Evolutionary conservation across 2,888 invertebrate genomes (phyloP).

Genomic region (Dromius quadrimaculatus): DNA sequence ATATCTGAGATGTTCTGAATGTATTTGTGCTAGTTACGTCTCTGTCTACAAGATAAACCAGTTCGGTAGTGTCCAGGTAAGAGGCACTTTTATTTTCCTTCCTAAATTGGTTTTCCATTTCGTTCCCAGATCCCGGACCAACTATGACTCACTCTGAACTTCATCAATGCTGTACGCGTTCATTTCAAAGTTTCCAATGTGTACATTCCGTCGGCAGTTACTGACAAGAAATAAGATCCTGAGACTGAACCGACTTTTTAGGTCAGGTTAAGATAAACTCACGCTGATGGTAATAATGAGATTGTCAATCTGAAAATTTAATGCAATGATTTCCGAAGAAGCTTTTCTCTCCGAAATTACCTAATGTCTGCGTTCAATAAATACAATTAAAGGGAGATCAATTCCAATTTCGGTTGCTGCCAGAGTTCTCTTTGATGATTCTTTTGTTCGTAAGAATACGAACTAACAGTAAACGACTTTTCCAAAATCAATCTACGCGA

Average conservation of each 20-base stretch:
- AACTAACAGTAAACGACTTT: no score
- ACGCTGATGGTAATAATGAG: conserved; percentile 38
- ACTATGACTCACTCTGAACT: conserved; percentile 40
- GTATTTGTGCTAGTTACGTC: no score
- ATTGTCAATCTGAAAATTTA: conserved; percentile 43
- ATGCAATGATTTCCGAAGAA: conserved; percentile 21
- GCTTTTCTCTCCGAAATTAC: conserved; percentile 20
- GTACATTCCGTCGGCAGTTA: conserved; percentile 39
- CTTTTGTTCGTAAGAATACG: no score
- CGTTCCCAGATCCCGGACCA: conserved; percentile 33
- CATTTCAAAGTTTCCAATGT: conserved; percentile 49
- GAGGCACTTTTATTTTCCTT: conserved; percentile 48
- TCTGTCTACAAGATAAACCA: no score
- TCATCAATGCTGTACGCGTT: conserved; percentile 51
- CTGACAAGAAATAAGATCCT: conserved; percentile 34
- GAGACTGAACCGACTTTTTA: conserved; percentile 20
- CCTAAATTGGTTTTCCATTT: conserved; percentile 49
- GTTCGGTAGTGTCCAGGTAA: conserved; percentile 29
- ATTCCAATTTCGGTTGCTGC: not conserved
- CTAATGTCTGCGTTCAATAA: conserved; percentile 23
- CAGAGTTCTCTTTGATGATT: no score
- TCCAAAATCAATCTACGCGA: no score
- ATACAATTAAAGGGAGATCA: conserved; percentile 13
- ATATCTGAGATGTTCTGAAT: no score
- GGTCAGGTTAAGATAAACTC: conserved; percentile 27